phyloP scores from a whole-genome alignment of 2,888 invertebrate species.

The Nineta flava region DNA sequence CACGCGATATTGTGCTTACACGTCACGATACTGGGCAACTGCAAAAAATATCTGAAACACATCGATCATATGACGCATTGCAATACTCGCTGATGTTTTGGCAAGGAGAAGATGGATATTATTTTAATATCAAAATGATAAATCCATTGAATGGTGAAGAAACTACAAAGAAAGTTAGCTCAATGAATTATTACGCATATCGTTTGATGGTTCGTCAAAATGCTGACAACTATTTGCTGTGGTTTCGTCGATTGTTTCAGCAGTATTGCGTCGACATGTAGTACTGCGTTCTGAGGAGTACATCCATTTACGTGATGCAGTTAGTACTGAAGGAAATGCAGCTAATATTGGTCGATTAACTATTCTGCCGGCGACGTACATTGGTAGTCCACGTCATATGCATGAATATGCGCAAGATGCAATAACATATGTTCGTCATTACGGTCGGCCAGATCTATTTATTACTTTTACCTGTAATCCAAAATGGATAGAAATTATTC shows the following conservation, averaged over 20 bases:
- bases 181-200: too few species aligned
- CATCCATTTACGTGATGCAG: too few species aligned
- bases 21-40: slow-evolving; percentile 12
- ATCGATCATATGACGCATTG: slow-evolving; percentile 16
- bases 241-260: slow-evolving; percentile 18
- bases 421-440: slow-evolving; percentile 19
- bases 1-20: slow-evolving; percentile 20
- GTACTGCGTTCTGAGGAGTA: too few species aligned
- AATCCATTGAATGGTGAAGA: slow-evolving; percentile 6
- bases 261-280: slow-evolving; percentile 25
- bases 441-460: too few species aligned
- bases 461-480: too few species aligned
- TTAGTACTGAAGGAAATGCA: slow-evolving; percentile 13
- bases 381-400: slow-evolving; percentile 17
- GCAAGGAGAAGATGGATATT: slow-evolving; percentile 13
- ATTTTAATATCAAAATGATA: slow-evolving; percentile 8
- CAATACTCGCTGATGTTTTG: slow-evolving; percentile 19
- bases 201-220: slow-evolving; percentile 18
- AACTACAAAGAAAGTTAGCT: too few species aligned
- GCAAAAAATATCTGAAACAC: slow-evolving; percentile 13
- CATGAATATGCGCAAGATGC: slow-evolving; percentile 17
- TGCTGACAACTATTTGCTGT: slow-evolving; percentile 16
- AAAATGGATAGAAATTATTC: slow-evolving; percentile 16
- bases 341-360: slow-evolving; percentile 16
- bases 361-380: slow-evolving; percentile 19